Conservation (phyloP, 2,888 invertebrate species). For the Volucella inflata region DNA sequence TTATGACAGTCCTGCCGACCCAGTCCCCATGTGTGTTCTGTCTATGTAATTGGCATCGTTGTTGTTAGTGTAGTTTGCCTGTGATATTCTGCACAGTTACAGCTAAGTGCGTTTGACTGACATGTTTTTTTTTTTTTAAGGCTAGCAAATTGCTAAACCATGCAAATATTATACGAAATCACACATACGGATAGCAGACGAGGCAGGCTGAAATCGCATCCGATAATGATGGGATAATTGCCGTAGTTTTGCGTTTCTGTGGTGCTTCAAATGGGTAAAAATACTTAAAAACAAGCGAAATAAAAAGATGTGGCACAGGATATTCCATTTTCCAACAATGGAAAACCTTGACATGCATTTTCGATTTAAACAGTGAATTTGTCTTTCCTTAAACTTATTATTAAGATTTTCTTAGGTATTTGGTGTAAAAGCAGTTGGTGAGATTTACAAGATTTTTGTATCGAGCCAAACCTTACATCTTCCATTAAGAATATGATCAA, state of each 20-base stretch:
- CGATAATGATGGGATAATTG: constrained; percentile 47
- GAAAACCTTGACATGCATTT: constrained; percentile 28
- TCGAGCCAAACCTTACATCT: no score
- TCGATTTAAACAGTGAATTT: background rate
- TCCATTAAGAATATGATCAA: no score
- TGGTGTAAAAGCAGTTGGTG: no score
- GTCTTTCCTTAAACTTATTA: no score
- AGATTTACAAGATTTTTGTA: no score
- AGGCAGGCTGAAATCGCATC: constrained; percentile 25
- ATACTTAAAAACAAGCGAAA: background rate
- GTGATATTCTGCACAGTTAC: constrained; percentile 13
- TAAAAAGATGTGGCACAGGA: background rate
- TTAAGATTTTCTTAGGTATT: no score
- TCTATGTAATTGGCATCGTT: constrained; percentile 5
- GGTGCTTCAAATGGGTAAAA: background rate
- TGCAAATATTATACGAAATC: constrained; percentile 52
- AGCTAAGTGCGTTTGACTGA: constrained; percentile 55
- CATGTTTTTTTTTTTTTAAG: constrained; percentile 59
- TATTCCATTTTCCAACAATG: background rate
- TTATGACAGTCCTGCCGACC: background rate
- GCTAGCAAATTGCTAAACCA: constrained; percentile 45
- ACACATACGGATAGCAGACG: constrained; percentile 3
- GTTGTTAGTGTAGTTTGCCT: constrained; percentile 15
- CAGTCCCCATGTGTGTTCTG: constrained; percentile 24
- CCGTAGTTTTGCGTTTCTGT: background rate